Evolutionary conservation across 2,888 invertebrate genomes (phyloP), one percentile per base, ranked within the genome.

Genomic region (Harpagoxenus sublaevis): DNA sequence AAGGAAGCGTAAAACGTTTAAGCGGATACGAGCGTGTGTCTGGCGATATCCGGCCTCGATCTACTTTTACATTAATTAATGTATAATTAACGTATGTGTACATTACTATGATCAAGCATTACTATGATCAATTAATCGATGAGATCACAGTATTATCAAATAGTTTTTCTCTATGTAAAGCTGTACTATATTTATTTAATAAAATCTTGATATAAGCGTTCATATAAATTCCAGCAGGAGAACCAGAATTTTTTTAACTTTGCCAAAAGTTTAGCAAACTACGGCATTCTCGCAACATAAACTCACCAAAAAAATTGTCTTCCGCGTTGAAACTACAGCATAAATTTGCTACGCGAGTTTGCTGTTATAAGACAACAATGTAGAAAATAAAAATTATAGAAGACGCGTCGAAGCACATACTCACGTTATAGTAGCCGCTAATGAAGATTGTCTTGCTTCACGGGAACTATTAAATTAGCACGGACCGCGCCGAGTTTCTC

Each of bases 131-230:
- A 79, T 65, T 79, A 60, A 81, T 60, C 23, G 23, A 79, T 4
- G 23, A 60, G 57, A 35, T 79, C 71, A 79, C 71, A 71, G 45
- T 70, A 79, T 79, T 79, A 71, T 71, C 65, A 81, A 88, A 88
- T 87, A 87, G 68, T 89, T 89, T 87, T 89, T 89, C 84, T 90
- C 85, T 86, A 78, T 91, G 90, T 91, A 89, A 89, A 92, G 77
- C 88, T 91, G 86, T 85, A 89, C 85, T 92, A 92, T 92, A 92
- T 92, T 92, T 91, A 89, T 92, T 91, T 92, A 92, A 92, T 89
- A 92, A 92, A 92, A 92, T 86, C 74, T 86, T 84, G 75, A 83
- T 84, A 68, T 74, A 84, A 66, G 70, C 10, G 42, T 73, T 83
- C 35, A 51, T 70, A 68, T 28, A 62, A 73, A 71, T 70, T 57